A percentile compares a stretch with the other conserved stretches of the same genome.
These are phyloP conservation scores for Muschampia plurimacula DNA, from an alignment of 2,888 invertebrate species.

Conservation along the genomic window DNA sequence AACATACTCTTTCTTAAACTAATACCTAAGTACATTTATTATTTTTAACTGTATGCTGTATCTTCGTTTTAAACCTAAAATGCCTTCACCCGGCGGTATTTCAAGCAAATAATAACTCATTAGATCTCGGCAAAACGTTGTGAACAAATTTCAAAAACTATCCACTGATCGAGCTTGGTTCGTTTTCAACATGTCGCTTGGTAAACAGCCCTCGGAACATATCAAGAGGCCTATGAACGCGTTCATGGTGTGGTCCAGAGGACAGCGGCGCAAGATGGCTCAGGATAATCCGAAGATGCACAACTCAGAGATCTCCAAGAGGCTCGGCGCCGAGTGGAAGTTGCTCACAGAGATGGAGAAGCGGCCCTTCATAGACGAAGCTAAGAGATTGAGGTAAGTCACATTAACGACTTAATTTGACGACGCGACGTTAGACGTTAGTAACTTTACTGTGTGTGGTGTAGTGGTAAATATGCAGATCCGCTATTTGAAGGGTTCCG, in stretches of 20 bases:
- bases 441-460: no score
- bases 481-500: no score
- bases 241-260: slow-evolving; percentile 97
- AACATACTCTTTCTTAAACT: no score
- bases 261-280: slow-evolving; percentile 95
- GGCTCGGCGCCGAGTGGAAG: slow-evolving; percentile 96
- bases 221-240: slow-evolving; percentile 98
- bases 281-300: slow-evolving; percentile 98
- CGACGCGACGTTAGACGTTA: no score
- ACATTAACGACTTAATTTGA: not conserved
- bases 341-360: slow-evolving; percentile 94
- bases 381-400: slow-evolving; percentile 92
- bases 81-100: not conserved
- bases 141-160: not conserved
- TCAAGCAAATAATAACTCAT: not conserved
- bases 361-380: slow-evolving; percentile 95
- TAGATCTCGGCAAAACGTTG: not conserved
- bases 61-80: not conserved
- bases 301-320: slow-evolving; percentile 95
- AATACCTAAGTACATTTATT: not conserved
- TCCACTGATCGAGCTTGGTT: not conserved
- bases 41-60: not conserved
- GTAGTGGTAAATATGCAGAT: no score
- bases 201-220: slow-evolving; percentile 87
- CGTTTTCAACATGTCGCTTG: slow-evolving; percentile 67